Percentiles rank a stretch among this genome's conserved stretches.
These are phyloP conservation scores for Nesometra sesokonis DNA, from an alignment of 35 echinoderm and acorn worm species.

Conservation along the genomic window DNA sequence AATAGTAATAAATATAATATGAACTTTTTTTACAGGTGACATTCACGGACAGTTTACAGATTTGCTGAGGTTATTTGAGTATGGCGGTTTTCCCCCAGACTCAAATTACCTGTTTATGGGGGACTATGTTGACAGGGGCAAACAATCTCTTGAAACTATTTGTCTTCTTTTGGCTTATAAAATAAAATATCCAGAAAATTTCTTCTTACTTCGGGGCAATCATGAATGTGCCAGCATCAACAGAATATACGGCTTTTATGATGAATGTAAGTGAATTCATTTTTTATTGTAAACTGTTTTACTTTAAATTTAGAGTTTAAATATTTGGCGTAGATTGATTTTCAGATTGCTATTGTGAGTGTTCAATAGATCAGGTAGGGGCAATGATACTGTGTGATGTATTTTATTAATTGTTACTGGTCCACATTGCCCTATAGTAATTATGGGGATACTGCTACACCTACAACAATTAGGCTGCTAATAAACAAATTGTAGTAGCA, in stretches of 20 bases:
- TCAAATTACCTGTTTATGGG: slow-evolving; percentile 93
- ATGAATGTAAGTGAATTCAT: slow-evolving; percentile 69
- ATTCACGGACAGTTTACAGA: slow-evolving; percentile 94
- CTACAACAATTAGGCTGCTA: too few relatives aligned
- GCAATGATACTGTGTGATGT: background rate
- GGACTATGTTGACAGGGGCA: slow-evolving; percentile 90
- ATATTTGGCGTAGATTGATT: too few relatives aligned
- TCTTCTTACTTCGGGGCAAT: slow-evolving; percentile 85
- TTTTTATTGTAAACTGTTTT: background rate
- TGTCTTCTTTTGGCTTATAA: slow-evolving; percentile 87
- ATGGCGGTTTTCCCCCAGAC: slow-evolving; percentile 92
- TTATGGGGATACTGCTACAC: too few relatives aligned
- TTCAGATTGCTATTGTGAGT: too few relatives aligned
- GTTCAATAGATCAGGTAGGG: too few relatives aligned
- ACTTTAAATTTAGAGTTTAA: too few relatives aligned
- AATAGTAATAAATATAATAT: too few relatives aligned
- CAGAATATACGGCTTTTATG: slow-evolving; percentile 95
- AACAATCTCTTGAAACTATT: slow-evolving; percentile 84
- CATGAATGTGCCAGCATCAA: slow-evolving; percentile 98
- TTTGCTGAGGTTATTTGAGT: slow-evolving; percentile 87
- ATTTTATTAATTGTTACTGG: too few relatives aligned
- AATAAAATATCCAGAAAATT: slow-evolving; percentile 98
- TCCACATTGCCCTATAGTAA: too few relatives aligned
- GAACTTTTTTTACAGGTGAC: slow-evolving; percentile 56
- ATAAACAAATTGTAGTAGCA: too few relatives aligned